Base-by-base conservation (phyloP, 2,797 vertebrate genomes). In the Macroramphosus scolopax region DNA sequence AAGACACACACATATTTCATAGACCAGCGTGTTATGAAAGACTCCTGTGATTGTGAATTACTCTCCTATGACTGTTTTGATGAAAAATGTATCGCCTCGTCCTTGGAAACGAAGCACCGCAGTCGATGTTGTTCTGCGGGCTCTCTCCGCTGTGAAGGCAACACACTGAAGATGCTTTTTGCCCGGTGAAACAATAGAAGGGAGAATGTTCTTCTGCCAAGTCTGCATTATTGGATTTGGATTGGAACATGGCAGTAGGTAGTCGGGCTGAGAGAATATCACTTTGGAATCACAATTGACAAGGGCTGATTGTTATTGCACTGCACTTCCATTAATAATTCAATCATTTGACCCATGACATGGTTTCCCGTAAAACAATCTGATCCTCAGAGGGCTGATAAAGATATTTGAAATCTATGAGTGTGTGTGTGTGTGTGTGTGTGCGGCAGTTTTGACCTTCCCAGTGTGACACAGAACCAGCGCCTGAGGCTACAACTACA, bases 271-370 rank as follows among this genome's bases (percentile, higher is more conserved):
- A 72, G 69, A 67, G 60, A 80, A 86, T 83, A 84, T 84, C 75
- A 67, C 32, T 6, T 63, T 60, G 52, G 78, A 83, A 84, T 84
- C 71, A 80, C 71, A 80, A 78, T 63, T 81, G 84, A 86, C 85
- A 78, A 63, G 73, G 50, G 32, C 53, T 17, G 74, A 83, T 84
- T 80, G 80, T 85, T 87, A 83, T 82, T 85, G 80, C 77, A 61
- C 78, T 18, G 37, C 72, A 62, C 70, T 51, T 47, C 50, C 85
- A 89, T 89, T 88, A 86, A 88, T 87, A 85, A 87, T 87, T 82
- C 81, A 86, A 82, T 85, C 81, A 78, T 85, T 83, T 87, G 82
- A 88, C 82, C 85, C 59, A 32, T 84, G 82, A 87, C 85, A 87
- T 56, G 75, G 76, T 77, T 87, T 88, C 82, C 83, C 70, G 78